Base-by-base conservation (phyloP, 1,140 invertebrate species). In the Drosophila kurseongensis region DNA sequence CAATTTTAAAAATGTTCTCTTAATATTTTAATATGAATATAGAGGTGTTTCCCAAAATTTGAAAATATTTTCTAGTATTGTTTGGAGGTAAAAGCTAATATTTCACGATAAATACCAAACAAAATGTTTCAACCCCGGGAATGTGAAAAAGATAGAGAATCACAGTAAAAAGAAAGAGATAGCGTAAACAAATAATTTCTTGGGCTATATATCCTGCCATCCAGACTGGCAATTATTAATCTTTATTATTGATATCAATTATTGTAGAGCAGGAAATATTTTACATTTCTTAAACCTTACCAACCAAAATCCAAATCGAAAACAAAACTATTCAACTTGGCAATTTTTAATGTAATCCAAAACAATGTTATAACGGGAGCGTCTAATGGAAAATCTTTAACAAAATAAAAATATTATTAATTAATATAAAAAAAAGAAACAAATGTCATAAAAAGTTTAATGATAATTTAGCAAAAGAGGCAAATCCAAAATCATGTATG, bases 401-500 rank as follows among this genome's bases (percentile, higher is more conserved):
- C 18, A 60, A 52, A 4, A 54, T 13, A 63, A 44, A n/a, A 55
- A 38, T 2, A 32, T 52, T 12, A 14, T 45, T 23, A 41, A 60
- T 71, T 54, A 36, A 65, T 44, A 45, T 23, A 65, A 74, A 51
- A 71, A 74, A 51, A 63, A 35, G 23, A n/a, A 45, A 65, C 12
- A 23, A 55, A 38, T 51, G 42, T 51, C 63, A 74, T 84, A 61
- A 62, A 36, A 71, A 41, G 62, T 67, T 76, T 68, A 60, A 38
- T 29, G 50, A 83, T 76, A 48, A 80, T 83, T 71, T 85, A 75
- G 45, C 52, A 55, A 75, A 32, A 41, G 57, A 38, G 41, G 44
- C 38, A 74, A 66, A 71, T 80, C 67, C 59, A 69, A 60, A 75
- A 77, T 63, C 65, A 85, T 80, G 62, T 84, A 77, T 63, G 71